A percentile compares a stretch with the other conserved stretches of the same genome.
Conservation (phyloP, 2,797 vertebrate genomes). For the Cottoperca gobio region DNA sequence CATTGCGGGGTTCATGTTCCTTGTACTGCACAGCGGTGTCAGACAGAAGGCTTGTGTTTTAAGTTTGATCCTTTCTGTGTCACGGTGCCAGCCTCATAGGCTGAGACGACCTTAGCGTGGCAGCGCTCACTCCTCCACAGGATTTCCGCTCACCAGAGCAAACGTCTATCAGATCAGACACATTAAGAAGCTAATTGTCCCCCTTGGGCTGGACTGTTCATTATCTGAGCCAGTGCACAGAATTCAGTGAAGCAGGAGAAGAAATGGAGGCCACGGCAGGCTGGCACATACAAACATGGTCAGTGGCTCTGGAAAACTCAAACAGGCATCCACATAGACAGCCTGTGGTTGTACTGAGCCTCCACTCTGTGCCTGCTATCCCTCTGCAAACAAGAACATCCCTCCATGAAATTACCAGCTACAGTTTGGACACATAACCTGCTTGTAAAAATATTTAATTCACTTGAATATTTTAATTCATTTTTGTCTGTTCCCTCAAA, state of each 20-base stretch:
- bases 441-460: slow-evolving; percentile 26
- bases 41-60: slow-evolving; percentile 55
- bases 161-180: slow-evolving; percentile 75
- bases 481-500: slow-evolving; percentile 22
- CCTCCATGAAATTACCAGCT: slow-evolving; percentile 41
- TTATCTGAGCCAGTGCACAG: slow-evolving; percentile 70
- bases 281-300: slow-evolving; percentile 56
- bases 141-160: slow-evolving; percentile 57
- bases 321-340: slow-evolving; percentile 43
- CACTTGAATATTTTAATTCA: slow-evolving; percentile 37
- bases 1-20: slow-evolving; percentile 49
- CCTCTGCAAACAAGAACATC: slow-evolving; percentile 53
- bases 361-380: slow-evolving; percentile 18
- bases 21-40: slow-evolving; percentile 33
- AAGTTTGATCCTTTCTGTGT: slow-evolving; percentile 58
- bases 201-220: slow-evolving; percentile 70
- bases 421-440: slow-evolving; percentile 35
- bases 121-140: slow-evolving; percentile 43
- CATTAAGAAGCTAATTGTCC: slow-evolving; percentile 80
- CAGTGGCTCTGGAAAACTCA: slow-evolving; percentile 35
- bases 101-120: slow-evolving; percentile 22
- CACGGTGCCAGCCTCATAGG: slow-evolving; percentile 28
- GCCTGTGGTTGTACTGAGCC: slow-evolving; percentile 43
- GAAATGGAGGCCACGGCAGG: slow-evolving; percentile 45
- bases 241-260: slow-evolving; percentile 59